Base-by-base conservation (phyloP, 2,113 vertebrate species). In the Oncorhynchus clarkii region DNA sequence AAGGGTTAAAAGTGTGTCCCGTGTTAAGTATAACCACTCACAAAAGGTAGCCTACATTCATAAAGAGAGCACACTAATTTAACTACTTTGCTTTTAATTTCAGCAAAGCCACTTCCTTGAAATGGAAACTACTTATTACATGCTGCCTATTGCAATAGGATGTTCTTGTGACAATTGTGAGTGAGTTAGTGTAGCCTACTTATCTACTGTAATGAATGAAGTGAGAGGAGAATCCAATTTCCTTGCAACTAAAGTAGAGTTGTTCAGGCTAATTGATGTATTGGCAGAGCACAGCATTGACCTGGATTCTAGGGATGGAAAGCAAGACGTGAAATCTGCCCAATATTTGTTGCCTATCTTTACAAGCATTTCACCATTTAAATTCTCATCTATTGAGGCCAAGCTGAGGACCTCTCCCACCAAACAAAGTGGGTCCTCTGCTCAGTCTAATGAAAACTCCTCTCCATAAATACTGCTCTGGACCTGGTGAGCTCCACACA, bases 401-500 rank as follows among this genome's bases (percentile, higher is more conserved):
- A 16, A 66, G 22, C 48, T 65, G 69, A 77, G 29, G 49, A 24
- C 26, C 70, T 67, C 70, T 39, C 70, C 64, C 67, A n/a, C 66
- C 64, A 14, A 26, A 72, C 76, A 59, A 72, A 73, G 45, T 34
- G 34, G 67, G 67, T 5, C 67, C 57, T 67, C 18, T 77, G 29
- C 9, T 65, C 65, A 29, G 11, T 77, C n/a, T 77, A 71, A 80
- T 77, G 73, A 75, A 74, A 77, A 72, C 81, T 68, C 49, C 62
- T 39, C 64, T 48, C 62, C 20, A 84, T 87, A 81, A 80, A 84
- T 82, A 74, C 14, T 73, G 12, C 29, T 22, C 64, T n/a, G 18
- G 20, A 29, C 48, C 65, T 71, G 80, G 78, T 72, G 48, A 81
- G 78, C 67, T 72, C 65, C 6, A 27, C 66, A 70, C 62, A 70